These are phyloP conservation scores for Panthera tigris DNA, from an alignment of 2,113 vertebrate species.

Conservation along the genomic window DNA sequence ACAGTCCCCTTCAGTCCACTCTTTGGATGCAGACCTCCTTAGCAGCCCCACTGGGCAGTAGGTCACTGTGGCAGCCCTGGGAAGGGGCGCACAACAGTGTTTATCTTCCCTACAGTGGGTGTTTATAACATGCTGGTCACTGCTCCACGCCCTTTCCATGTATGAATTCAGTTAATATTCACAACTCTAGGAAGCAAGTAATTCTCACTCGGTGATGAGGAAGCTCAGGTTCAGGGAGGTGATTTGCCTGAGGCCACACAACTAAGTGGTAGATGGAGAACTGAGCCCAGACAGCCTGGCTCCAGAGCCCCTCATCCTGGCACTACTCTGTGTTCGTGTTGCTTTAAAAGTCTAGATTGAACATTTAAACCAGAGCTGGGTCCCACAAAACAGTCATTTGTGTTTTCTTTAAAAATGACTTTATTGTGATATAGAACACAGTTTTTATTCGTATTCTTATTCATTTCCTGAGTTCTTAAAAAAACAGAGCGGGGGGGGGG, in stretches of 20 bases:
- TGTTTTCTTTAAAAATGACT: constrained; percentile 20
- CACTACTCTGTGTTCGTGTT: background rate
- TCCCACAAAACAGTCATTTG: background rate
- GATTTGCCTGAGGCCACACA: background rate
- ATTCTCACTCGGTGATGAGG: background rate
- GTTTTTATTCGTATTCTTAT: background rate
- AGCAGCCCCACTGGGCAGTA: background rate
- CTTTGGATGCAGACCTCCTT: background rate
- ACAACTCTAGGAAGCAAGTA: background rate
- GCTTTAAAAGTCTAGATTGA: background rate
- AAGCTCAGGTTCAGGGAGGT: background rate
- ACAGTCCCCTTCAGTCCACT: background rate
- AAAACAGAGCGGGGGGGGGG: background rate
- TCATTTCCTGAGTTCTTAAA: constrained; percentile 14
- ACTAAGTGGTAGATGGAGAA: background rate
- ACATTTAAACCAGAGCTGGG: background rate
- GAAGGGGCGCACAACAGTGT: background rate
- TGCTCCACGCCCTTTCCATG: background rate
- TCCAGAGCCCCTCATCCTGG: background rate
- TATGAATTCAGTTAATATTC: background rate
- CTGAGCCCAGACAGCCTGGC: background rate
- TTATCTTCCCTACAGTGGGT: background rate
- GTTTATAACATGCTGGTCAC: background rate
- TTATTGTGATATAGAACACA: background rate
- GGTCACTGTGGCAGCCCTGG: background rate